Percentiles rank a stretch among this genome's conserved stretches.
These are phyloP conservation scores for Amblyteles armatorius DNA, from an alignment of 2,888 invertebrate genomes.

Conservation along the genomic window DNA sequence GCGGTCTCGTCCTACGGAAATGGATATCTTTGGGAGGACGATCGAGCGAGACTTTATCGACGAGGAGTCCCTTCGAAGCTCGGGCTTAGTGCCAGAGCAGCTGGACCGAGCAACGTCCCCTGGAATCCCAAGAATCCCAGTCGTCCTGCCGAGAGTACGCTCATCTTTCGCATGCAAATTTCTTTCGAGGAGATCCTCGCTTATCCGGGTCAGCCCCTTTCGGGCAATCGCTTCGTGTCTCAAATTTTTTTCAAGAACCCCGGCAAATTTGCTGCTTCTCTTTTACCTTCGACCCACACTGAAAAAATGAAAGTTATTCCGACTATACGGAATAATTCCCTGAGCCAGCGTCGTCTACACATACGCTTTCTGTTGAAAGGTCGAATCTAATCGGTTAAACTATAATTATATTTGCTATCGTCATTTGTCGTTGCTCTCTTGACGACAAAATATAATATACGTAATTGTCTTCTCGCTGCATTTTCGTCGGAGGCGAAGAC, in stretches of 20 bases:
- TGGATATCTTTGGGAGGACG: constrained; percentile 49
- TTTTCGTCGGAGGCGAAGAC: too few relatives aligned
- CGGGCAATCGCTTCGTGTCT: constrained; percentile 26
- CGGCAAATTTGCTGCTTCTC: constrained; percentile 10
- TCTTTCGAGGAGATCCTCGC: constrained; percentile 32
- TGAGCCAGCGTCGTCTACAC: too few relatives aligned
- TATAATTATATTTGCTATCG: too few relatives aligned
- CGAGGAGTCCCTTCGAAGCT: constrained; percentile 32
- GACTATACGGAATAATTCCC: too few relatives aligned
- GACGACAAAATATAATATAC: too few relatives aligned
- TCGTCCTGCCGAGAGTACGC: not conserved
- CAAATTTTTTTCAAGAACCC: constrained; percentile 13
- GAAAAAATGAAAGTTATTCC: too few relatives aligned
- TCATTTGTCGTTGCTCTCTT: too few relatives aligned
- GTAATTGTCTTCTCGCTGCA: too few relatives aligned
- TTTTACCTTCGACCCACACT: not conserved
- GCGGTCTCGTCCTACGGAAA: constrained; percentile 47
- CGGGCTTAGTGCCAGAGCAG: not conserved
- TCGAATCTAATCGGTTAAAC: too few relatives aligned
- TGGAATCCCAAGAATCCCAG: constrained; percentile 43
- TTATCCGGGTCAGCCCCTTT: not conserved
- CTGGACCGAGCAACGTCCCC: constrained; percentile 10
- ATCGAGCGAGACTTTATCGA: constrained; percentile 57
- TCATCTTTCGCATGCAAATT: constrained; percentile 56
- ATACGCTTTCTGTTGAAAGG: too few relatives aligned